Evolutionary conservation across 1,140 invertebrate species (phyloP).

Genomic region (Drosophila parvula): DNA sequence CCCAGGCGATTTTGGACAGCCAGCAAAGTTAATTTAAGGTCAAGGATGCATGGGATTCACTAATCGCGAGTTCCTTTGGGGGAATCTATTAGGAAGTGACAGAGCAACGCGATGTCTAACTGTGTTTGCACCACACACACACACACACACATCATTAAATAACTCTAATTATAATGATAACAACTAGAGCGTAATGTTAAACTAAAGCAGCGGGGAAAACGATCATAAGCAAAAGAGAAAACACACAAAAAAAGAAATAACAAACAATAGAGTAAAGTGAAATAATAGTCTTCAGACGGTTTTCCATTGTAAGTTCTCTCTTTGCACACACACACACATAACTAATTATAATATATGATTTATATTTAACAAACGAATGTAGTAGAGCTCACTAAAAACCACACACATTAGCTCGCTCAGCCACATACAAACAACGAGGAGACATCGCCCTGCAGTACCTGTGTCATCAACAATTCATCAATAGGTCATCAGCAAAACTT

Average conservation of each 20-base stretch:
- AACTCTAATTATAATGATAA: slow-evolving; percentile 74
- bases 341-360: slow-evolving; percentile 44
- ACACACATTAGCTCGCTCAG: slow-evolving; percentile 32
- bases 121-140: slow-evolving; percentile 34
- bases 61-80: slow-evolving; percentile 15
- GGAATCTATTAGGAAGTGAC: slow-evolving; percentile 20
- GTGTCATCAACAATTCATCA: too few species aligned
- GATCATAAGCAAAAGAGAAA: slow-evolving; percentile 25
- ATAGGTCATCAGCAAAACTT: too few species aligned
- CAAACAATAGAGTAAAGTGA: slow-evolving; percentile 60
- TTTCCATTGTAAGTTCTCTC: slow-evolving; percentile 57
- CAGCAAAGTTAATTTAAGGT: slow-evolving; percentile 11
- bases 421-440: slow-evolving; percentile 23
- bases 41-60: slow-evolving; percentile 7
- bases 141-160: slow-evolving; percentile 39
- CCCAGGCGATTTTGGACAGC: slow-evolving; percentile 10
- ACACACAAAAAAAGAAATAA: slow-evolving; percentile 35
- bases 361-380: slow-evolving; percentile 46
- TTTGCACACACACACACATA: slow-evolving; percentile 20
- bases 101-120: slow-evolving; percentile 50
- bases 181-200: slow-evolving; percentile 69
- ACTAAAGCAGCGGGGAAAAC: slow-evolving; percentile 44
- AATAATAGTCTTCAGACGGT: slow-evolving; percentile 59
- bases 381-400: slow-evolving; percentile 33
- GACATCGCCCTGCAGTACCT: slow-evolving; percentile 2